A percentile compares a stretch with the other conserved stretches of the same genome.
phyloP scores from a whole-genome alignment of 1,140 invertebrate genomes.

The Nymphalis io region DNA sequence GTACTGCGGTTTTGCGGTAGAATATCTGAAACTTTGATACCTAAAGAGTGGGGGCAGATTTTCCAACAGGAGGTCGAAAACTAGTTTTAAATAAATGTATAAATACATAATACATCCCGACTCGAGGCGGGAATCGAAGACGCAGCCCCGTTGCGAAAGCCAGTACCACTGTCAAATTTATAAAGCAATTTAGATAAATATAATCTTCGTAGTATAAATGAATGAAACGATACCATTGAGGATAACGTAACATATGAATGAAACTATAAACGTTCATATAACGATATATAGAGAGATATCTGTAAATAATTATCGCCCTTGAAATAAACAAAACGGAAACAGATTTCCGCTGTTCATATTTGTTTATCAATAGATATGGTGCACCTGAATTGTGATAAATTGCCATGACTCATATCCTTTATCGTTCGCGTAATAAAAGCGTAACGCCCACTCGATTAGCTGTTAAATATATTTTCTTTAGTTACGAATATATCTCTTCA shows the following conservation, averaged over 20 bases:
- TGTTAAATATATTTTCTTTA: conserved; percentile 19
- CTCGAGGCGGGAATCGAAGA: too few species aligned
- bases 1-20: too few species aligned
- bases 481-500: background rate
- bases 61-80: too few species aligned
- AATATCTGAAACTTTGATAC: too few species aligned
- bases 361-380: conserved; percentile 27
- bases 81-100: too few species aligned
- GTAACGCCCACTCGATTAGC: conserved; percentile 3
- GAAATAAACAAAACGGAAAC: conserved; percentile 22
- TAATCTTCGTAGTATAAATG: too few species aligned
- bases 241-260: background rate
- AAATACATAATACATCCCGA: too few species aligned
- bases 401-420: conserved; percentile 25
- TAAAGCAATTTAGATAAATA: too few species aligned
- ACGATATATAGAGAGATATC: background rate
- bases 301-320: background rate
- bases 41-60: too few species aligned
- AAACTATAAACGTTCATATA: background rate
- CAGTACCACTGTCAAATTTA: too few species aligned
- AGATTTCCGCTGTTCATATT: conserved; percentile 18
- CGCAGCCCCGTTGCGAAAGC: too few species aligned
- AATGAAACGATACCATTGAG: too few species aligned
- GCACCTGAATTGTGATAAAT: conserved; percentile 32
- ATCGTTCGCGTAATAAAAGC: conserved; percentile 22